phyloP scores from a whole-genome alignment of 30 jellyfish, hydroid and myxozoan species.

The Turritopsis dohrnii region DNA sequence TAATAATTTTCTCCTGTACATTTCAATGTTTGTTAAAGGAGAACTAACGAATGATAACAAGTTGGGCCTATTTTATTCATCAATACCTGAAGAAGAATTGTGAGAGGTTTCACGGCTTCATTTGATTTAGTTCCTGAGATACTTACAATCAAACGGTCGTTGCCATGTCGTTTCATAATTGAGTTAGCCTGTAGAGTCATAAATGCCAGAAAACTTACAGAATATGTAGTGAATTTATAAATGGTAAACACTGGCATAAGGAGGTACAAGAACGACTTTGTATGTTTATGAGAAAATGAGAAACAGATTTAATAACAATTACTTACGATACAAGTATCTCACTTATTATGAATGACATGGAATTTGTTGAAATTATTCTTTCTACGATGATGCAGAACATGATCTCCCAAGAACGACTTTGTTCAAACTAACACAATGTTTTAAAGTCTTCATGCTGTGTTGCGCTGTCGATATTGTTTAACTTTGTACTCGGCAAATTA shows the following conservation, averaged over 20 bases:
- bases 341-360: background rate
- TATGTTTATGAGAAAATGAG: background rate
- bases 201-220: background rate
- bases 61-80: background rate
- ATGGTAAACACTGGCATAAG: background rate
- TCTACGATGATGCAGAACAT: background rate
- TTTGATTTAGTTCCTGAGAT: background rate
- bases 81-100: background rate
- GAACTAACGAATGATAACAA: background rate
- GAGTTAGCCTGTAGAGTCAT: background rate
- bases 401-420: too few relatives aligned
- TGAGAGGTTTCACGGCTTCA: background rate
- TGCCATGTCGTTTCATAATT: background rate
- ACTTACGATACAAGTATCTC: background rate
- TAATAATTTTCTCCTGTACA: background rate
- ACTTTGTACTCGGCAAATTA: background rate
- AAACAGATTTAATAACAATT: background rate
- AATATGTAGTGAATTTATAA: background rate
- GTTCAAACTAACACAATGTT: background rate
- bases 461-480: background rate
- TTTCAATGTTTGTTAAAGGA: too few relatives aligned
- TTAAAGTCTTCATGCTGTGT: background rate
- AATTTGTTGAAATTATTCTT: background rate
- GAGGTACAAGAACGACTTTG: background rate
- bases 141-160: background rate